Evolutionary conservation across 2,113 vertebrate species (phyloP).

Genomic region (Nerophis ophidion): DNA sequence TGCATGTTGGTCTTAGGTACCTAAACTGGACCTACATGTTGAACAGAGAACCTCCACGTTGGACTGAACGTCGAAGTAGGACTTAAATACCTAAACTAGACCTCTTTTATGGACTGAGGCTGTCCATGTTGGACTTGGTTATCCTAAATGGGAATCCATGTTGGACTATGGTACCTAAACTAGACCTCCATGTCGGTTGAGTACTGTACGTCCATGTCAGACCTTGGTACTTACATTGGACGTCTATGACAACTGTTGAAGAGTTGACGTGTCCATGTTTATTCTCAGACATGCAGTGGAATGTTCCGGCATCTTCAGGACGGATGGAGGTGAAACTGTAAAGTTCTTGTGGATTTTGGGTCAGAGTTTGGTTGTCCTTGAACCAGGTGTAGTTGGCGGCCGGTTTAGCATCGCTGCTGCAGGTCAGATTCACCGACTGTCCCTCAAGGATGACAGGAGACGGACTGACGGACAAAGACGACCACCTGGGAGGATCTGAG

Average conservation of each 20-base stretch:
- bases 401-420: constrained; percentile 27
- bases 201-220: too few relatives aligned
- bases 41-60: too few relatives aligned
- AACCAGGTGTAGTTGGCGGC: constrained; percentile 14
- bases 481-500: constrained; percentile 16
- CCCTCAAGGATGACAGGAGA: constrained; percentile 18
- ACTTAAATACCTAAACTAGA: not conserved
- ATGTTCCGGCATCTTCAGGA: constrained; percentile 15
- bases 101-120: not conserved
- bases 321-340: constrained; percentile 9
- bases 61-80: too few relatives aligned
- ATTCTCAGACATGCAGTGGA: constrained; percentile 26
- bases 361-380: constrained; percentile 4
- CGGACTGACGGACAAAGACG: constrained; percentile 15
- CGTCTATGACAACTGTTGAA: not conserved
- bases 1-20: too few relatives aligned
- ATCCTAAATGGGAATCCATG: too few relatives aligned
- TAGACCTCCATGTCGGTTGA: not conserved
- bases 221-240: not conserved
- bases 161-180: not conserved
- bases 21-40: too few relatives aligned
- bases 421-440: constrained; percentile 25
- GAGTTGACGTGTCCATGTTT: not conserved
- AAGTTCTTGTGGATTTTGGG: not conserved
- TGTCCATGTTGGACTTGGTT: too few relatives aligned